phyloP scores from a whole-genome alignment of 2,888 invertebrate species.

The Leptopilina drosophilae region DNA sequence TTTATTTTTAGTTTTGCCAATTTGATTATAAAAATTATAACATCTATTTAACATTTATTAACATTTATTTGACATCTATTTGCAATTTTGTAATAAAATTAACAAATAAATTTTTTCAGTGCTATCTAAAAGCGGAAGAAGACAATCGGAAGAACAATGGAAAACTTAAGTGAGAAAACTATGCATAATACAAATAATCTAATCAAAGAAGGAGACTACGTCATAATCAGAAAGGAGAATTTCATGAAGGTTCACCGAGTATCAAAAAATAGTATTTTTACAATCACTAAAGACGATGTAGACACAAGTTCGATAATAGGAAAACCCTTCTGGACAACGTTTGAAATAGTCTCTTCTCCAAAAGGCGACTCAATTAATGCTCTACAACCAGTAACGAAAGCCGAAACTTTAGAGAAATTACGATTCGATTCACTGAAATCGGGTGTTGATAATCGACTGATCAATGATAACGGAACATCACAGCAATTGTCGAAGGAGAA shows the following conservation, averaged over 20 bases:
- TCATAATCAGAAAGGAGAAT: constrained; percentile 87
- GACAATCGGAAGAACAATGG: too few relatives aligned
- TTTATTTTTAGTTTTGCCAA: too few relatives aligned
- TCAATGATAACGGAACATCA: constrained; percentile 87
- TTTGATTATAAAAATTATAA: too few relatives aligned
- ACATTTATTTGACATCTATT: too few relatives aligned
- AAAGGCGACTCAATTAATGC: constrained; percentile 58
- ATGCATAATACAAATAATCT: not conserved
- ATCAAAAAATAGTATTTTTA: constrained; percentile 81
- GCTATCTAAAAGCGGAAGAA: too few relatives aligned
- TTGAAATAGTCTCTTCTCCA: constrained; percentile 84
- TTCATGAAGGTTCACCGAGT: constrained; percentile 88
- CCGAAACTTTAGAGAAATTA: constrained; percentile 81
- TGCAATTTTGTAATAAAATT: too few relatives aligned
- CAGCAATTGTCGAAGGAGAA: constrained; percentile 91
- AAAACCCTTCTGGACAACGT: constrained; percentile 85
- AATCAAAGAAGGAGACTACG: constrained; percentile 84
- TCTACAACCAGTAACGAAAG: constrained; percentile 73
- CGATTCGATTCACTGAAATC: constrained; percentile 80
- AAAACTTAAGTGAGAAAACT: not conserved
- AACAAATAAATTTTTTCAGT: too few relatives aligned
- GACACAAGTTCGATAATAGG: constrained; percentile 84
- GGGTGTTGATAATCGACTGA: constrained; percentile 90
- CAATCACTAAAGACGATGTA: constrained; percentile 84
- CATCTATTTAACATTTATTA: too few relatives aligned